Conservation (phyloP, 2,888 invertebrate species). For the Thalpophila matura region DNA sequence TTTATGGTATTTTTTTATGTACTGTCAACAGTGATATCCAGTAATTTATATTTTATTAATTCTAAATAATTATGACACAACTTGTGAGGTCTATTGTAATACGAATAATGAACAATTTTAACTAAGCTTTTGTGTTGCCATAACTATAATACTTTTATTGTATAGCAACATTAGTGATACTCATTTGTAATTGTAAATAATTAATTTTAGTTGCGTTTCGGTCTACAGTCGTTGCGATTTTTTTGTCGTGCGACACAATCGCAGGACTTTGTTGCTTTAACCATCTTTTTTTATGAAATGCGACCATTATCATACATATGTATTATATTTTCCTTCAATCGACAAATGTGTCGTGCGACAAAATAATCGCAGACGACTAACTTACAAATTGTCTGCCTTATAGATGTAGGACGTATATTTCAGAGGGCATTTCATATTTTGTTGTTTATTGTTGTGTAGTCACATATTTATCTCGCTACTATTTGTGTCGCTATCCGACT, state of each 20-base stretch:
- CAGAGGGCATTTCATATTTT: constrained; percentile 50
- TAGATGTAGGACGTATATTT: constrained; percentile 40
- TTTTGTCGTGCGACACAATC: constrained; percentile 34
- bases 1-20: not conserved
- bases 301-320: too few relatives aligned
- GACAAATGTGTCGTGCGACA: constrained; percentile 31
- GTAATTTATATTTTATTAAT: not conserved
- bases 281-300: constrained; percentile 23
- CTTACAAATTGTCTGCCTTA: constrained; percentile 55
- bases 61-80: not conserved
- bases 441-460: constrained; percentile 52
- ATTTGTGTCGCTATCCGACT: constrained; percentile 17
- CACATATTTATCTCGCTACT: constrained; percentile 38
- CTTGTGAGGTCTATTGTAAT: constrained; percentile 26
- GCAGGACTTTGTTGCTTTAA: constrained; percentile 14
- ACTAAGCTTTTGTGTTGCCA: constrained; percentile 67
- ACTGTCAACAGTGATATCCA: not conserved
- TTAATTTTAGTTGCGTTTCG: constrained; percentile 55
- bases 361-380: constrained; percentile 41
- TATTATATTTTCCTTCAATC: not conserved
- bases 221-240: constrained; percentile 47
- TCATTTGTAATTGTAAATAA: constrained; percentile 69
- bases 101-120: constrained; percentile 34
- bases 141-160: constrained; percentile 60
- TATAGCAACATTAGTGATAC: constrained; percentile 68